phyloP scores from a whole-genome alignment of 2,888 invertebrate genomes.

The Bellardia pandia region DNA sequence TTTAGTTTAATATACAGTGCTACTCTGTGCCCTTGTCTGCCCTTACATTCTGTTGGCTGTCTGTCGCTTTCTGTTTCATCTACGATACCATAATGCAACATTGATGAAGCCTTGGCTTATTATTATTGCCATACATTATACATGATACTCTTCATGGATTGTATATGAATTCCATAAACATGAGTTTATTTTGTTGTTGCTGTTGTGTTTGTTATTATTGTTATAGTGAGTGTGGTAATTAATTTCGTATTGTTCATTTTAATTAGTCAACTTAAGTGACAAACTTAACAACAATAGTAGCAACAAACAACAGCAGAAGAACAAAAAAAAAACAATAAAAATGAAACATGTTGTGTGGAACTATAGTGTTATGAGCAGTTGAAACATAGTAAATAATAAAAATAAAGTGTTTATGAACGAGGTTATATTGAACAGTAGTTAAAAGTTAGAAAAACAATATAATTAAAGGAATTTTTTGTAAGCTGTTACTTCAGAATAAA shows the following conservation, averaged over 20 bases:
- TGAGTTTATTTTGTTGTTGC: constrained; percentile 39
- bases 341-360: constrained; percentile 30
- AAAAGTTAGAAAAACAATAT: not conserved
- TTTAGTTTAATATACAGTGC: not conserved
- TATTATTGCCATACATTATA: constrained; percentile 1
- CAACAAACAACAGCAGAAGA: constrained; percentile 42
- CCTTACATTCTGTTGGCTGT: not conserved
- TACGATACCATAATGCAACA: constrained; percentile 18
- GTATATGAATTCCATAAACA: constrained; percentile 49
- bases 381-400: constrained; percentile 23
- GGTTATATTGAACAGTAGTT: not conserved
- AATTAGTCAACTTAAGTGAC: constrained; percentile 74
- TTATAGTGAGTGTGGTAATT: constrained; percentile 73
- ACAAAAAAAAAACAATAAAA: constrained; percentile 20
- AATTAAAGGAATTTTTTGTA: too few relatives aligned
- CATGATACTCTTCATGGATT: not conserved
- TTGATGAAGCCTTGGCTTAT: constrained; percentile 52
- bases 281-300: constrained; percentile 64
- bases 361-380: constrained; percentile 29
- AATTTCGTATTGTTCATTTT: constrained; percentile 76
- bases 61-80: not conserved
- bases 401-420: constrained; percentile 17
- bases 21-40: constrained; percentile 21
- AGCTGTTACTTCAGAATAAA: too few relatives aligned
- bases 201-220: constrained; percentile 38